These are phyloP conservation scores for Cygnus olor DNA, from an alignment of 2,797 vertebrate species.

Conservation along the genomic window DNA sequence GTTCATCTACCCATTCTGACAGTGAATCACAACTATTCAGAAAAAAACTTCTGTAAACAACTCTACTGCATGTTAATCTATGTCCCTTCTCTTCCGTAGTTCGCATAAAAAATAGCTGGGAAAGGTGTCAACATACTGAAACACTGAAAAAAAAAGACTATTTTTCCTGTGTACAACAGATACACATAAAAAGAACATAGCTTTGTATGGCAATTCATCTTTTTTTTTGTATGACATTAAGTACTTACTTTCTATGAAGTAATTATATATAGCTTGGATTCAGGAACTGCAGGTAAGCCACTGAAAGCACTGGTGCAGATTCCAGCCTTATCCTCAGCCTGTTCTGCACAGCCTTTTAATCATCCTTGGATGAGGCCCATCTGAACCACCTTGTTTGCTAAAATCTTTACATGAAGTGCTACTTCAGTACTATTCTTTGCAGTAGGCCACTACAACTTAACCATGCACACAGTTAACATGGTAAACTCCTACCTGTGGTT, in stretches of 20 bases:
- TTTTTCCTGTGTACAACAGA: not conserved
- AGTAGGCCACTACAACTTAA: not conserved
- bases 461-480: too few species aligned
- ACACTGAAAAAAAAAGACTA: not conserved
- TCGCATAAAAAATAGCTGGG: not conserved
- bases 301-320: not conserved
- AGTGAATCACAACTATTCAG: not conserved
- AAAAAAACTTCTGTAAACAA: not conserved
- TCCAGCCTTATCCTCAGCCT: not conserved
- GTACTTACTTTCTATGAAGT: not conserved
- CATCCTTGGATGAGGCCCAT: not conserved
- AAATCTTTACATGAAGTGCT: not conserved
- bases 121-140: not conserved
- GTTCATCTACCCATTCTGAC: not conserved
- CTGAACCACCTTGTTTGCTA: not conserved
- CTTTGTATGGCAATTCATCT: not conserved
- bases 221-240: not conserved
- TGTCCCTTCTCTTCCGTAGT: not conserved
- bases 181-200: not conserved
- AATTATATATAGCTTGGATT: rapidly evolving
- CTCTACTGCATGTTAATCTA: not conserved
- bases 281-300: not conserved
- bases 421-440: not conserved
- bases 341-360: not conserved
- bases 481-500: not conserved